These are phyloP conservation scores for Hirtodrosophila duncani DNA, from an alignment of 2,888 invertebrate species.

Conservation along the genomic window DNA sequence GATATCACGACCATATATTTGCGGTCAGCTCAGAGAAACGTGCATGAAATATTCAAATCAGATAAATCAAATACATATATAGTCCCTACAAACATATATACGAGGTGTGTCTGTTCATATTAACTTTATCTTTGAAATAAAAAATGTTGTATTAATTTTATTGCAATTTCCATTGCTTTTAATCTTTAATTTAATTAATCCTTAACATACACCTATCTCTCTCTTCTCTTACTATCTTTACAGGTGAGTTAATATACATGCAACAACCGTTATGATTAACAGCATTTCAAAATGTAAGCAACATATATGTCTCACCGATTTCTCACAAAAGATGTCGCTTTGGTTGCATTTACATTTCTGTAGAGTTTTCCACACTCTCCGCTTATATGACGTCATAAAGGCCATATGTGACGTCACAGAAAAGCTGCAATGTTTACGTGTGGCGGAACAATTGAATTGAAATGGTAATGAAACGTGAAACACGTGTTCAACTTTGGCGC, in stretches of 20 bases:
- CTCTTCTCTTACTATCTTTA: neutral
- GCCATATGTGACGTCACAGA: constrained; percentile 58
- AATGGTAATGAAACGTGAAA: constrained; percentile 33
- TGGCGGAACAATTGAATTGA: constrained; percentile 3
- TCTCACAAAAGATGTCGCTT: constrained; percentile 28
- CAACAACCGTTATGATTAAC: neutral
- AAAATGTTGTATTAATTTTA: no score
- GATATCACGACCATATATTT: neutral
- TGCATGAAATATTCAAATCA: constrained; percentile 13
- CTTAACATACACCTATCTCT: constrained; percentile 26
- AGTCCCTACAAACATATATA: neutral
- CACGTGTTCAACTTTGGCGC: constrained; percentile 61
- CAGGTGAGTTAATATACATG: neutral
- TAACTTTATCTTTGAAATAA: no score
- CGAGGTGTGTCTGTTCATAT: no score
- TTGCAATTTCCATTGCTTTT: no score
- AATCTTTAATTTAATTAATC: constrained; percentile 8
- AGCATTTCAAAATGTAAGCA: neutral
- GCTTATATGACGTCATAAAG: constrained; percentile 56
- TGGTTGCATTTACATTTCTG: constrained; percentile 15
- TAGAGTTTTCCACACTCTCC: constrained; percentile 30
- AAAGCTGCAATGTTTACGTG: constrained; percentile 61
- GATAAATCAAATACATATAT: neutral
- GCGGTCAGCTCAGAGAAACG: constrained; percentile 7
- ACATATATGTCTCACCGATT: constrained; percentile 9